Conservation (phyloP, 2,797 vertebrate genomes). For the Capromys pilorides region DNA sequence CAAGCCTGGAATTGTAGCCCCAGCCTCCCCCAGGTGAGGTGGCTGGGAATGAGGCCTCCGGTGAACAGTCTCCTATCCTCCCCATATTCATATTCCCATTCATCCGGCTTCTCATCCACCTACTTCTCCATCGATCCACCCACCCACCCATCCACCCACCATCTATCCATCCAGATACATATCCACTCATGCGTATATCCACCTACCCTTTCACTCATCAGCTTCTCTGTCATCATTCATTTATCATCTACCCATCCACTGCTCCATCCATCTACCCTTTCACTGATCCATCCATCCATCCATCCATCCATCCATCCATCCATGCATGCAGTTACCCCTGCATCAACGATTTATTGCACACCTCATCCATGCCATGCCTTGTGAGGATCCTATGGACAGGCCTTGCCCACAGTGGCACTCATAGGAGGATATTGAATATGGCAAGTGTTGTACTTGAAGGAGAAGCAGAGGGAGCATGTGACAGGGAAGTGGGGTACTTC, state of each 20-base stretch:
- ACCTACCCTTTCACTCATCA: background rate
- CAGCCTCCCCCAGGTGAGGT: background rate
- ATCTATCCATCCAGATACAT: too few relatives aligned
- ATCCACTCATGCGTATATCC: background rate
- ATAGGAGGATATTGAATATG: background rate
- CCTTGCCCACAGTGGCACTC: background rate
- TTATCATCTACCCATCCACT: background rate
- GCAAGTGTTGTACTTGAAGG: too few relatives aligned
- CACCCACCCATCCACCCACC: background rate
- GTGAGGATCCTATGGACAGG: background rate
- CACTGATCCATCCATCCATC: rapidly evolving
- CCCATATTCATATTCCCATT: too few relatives aligned
- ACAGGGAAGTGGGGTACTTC: too few relatives aligned
- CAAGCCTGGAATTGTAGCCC: rapidly evolving
- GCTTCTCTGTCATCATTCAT: rapidly evolving
- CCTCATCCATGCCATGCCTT: too few relatives aligned
- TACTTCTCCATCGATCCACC: background rate
- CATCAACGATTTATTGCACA: background rate
- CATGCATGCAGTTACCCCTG: background rate
- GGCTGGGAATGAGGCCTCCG: background rate
- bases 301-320: background rate
- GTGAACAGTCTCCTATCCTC: background rate
- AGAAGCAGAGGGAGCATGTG: background rate
- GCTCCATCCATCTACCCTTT: rapidly evolving
- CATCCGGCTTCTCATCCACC: rapidly evolving